These are phyloP conservation scores for Epinotia ramella DNA, from an alignment of 2,888 invertebrate species.

Conservation along the genomic window DNA sequence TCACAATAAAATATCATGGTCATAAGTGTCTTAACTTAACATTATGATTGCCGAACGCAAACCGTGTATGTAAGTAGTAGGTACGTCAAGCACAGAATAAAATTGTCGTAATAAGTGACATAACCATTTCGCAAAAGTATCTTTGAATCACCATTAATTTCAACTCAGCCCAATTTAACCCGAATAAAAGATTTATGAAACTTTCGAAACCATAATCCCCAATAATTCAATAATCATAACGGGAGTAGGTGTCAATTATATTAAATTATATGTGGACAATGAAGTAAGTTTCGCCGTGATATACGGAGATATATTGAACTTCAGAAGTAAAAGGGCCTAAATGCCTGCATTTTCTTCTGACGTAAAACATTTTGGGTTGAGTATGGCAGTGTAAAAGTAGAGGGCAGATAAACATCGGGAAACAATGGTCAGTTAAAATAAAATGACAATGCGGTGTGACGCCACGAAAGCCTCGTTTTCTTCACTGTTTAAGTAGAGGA, in stretches of 20 bases:
- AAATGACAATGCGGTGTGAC: conserved; percentile 42
- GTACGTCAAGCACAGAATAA: not conserved
- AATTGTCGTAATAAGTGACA: conserved; percentile 7
- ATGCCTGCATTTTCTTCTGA: not conserved
- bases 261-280: conserved; percentile 59
- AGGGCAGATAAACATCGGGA: conserved; percentile 59
- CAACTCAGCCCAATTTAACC: conserved; percentile 19
- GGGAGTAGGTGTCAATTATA: conserved; percentile 62
- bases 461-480: conserved; percentile 35
- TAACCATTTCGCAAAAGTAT: conserved; percentile 17
- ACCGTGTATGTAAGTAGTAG: not conserved
- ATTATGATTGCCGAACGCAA: not conserved
- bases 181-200: conserved; percentile 34
- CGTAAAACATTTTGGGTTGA: conserved; percentile 33
- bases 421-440: conserved; percentile 55
- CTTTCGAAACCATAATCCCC: conserved; percentile 42
- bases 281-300: conserved; percentile 46
- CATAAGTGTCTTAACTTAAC: not conserved
- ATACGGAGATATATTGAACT: conserved; percentile 22
- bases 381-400: conserved; percentile 57
- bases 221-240: conserved; percentile 49
- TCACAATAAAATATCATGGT: not conserved
- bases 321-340: conserved; percentile 1
- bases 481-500: conserved; percentile 9
- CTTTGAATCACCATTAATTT: conserved; percentile 38